Evolutionary conservation across 2,888 invertebrate species (phyloP).

Genomic region (Mimachlamys varia): DNA sequence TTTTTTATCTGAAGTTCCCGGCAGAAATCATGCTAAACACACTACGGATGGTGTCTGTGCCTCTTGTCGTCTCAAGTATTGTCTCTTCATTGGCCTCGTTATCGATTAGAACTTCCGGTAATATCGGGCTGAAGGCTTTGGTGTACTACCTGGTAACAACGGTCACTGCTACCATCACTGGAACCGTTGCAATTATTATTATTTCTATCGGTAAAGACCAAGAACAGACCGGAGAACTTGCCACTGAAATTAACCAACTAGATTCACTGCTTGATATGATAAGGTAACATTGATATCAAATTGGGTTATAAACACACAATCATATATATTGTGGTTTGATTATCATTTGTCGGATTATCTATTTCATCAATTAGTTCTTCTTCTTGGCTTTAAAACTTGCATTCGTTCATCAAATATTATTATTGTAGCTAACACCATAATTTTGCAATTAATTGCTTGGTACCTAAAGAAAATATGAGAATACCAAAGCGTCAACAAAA

Average conservation of each 20-base stretch:
- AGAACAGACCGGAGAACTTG: not conserved
- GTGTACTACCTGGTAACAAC: not conserved
- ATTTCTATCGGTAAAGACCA: not conserved
- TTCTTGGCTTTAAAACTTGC: no score
- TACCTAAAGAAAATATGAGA: no score
- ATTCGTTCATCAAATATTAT: no score
- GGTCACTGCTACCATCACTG: not conserved
- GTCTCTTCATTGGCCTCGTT: not conserved
- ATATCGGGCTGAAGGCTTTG: not conserved
- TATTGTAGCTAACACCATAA: no score
- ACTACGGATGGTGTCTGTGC: not conserved
- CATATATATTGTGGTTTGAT: no score
- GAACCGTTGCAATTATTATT: not conserved
- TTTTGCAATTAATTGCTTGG: no score
- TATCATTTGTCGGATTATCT: no score
- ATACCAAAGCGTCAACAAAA: no score
- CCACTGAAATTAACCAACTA: not conserved
- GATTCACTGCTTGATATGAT: not conserved
- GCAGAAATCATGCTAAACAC: not conserved
- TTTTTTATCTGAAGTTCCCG: not conserved
- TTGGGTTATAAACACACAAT: no score
- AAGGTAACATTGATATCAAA: not conserved
- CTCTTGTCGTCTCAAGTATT: not conserved
- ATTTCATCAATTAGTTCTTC: no score
- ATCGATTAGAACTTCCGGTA: not conserved